Percentiles rank a stretch among this genome's conserved stretches.
Evolutionary conservation across 2,113 vertebrate genomes (phyloP).

Genomic region (Larimichthys polyactis): DNA sequence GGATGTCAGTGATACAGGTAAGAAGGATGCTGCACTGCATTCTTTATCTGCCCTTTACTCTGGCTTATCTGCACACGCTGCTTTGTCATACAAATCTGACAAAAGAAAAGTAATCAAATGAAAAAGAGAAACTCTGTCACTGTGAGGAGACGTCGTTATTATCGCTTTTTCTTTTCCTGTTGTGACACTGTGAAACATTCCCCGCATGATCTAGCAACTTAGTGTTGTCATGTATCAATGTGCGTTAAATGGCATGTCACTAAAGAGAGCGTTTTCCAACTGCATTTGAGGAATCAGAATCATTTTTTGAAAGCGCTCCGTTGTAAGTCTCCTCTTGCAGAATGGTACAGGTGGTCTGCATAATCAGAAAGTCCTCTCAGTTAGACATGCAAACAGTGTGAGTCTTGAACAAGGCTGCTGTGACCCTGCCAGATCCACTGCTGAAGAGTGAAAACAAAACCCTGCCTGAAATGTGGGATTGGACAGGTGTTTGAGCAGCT

Average conservation of each 20-base stretch:
- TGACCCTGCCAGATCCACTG: slow-evolving; percentile 78
- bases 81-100: slow-evolving; percentile 74
- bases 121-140: slow-evolving; percentile 63
- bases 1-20: slow-evolving; percentile 99
- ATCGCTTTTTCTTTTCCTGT: slow-evolving; percentile 39
- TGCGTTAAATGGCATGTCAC: slow-evolving; percentile 48
- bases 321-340: slow-evolving; percentile 56
- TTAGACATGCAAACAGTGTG: slow-evolving; percentile 79
- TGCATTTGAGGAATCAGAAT: slow-evolving; percentile 40
- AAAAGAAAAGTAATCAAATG: slow-evolving; percentile 72
- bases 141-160: slow-evolving; percentile 60
- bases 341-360: slow-evolving; percentile 77
- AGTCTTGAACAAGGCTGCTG: slow-evolving; percentile 80
- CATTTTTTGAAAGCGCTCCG: slow-evolving; percentile 51
- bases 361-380: slow-evolving; percentile 75
- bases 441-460: slow-evolving; percentile 80
- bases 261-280: slow-evolving; percentile 14
- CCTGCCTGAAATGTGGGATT: slow-evolving; percentile 80
- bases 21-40: slow-evolving; percentile 68
- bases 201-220: slow-evolving; percentile 50
- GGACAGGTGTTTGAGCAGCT: slow-evolving; percentile 86
- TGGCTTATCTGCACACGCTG: slow-evolving; percentile 69
- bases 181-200: slow-evolving; percentile 46
- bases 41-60: slow-evolving; percentile 76
- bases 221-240: slow-evolving; percentile 24